phyloP scores from a whole-genome alignment of 1,140 invertebrate species.

The Helicoverpa armigera region DNA sequence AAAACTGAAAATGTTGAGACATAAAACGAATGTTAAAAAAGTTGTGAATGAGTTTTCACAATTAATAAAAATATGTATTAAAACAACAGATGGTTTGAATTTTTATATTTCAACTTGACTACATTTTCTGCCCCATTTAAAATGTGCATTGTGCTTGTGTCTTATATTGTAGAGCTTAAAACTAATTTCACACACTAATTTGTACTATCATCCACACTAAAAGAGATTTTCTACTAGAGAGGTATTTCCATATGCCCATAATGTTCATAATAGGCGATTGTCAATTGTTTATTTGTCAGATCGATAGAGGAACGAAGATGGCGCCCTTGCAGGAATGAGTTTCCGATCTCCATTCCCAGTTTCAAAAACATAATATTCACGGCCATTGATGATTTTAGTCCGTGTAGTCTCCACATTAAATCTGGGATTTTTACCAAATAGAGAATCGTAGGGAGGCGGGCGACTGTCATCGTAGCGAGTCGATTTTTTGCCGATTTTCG shows the following conservation, averaged over 20 bases:
- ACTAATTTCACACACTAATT: neutral
- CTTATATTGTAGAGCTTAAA: neutral
- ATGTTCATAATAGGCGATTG: neutral
- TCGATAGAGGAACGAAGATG: slow-evolving; percentile 91
- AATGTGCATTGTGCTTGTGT: slow-evolving; percentile 3
- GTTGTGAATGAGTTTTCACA: slow-evolving; percentile 4
- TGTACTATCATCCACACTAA: neutral
- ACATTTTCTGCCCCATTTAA: slow-evolving; percentile 2
- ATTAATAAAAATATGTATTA: slow-evolving; percentile 21
- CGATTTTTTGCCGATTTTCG: slow-evolving; percentile 49
- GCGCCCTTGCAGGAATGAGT: slow-evolving; percentile 90
- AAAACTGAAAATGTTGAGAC: neutral
- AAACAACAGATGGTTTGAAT: slow-evolving; percentile 11
- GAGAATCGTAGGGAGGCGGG: slow-evolving; percentile 87
- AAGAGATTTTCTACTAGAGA: neutral
- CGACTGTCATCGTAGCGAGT: slow-evolving; percentile 65
- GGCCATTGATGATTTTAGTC: slow-evolving; percentile 90
- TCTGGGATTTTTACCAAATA: slow-evolving; percentile 82
- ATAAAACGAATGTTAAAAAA: slow-evolving; percentile 2
- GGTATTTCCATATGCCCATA: slow-evolving; percentile 17
- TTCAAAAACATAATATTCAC: slow-evolving; percentile 90
- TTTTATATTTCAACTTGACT: neutral
- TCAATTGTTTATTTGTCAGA: slow-evolving; percentile 38
- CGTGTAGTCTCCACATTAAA: slow-evolving; percentile 83
- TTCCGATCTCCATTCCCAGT: slow-evolving; percentile 87